These are phyloP conservation scores for Thalassoma bifasciatum DNA, from an alignment of 2,113 vertebrate species.

Conservation along the genomic window DNA sequence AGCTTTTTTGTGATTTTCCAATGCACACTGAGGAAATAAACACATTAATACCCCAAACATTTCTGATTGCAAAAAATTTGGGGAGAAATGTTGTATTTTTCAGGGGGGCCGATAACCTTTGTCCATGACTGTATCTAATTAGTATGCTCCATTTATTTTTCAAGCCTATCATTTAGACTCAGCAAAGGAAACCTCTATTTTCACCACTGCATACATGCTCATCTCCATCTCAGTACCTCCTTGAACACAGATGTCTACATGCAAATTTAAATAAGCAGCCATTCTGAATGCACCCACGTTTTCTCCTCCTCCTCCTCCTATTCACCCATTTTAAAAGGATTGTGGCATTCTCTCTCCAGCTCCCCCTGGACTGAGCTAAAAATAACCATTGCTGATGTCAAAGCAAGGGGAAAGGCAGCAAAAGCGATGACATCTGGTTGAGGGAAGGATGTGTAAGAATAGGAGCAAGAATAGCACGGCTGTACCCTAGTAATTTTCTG, in stretches of 20 bases:
- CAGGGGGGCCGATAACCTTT: too few species aligned
- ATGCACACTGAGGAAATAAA: too few species aligned
- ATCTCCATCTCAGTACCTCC: constrained; percentile 27
- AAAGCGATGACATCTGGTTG: constrained; percentile 11
- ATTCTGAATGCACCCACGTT: constrained; percentile 48
- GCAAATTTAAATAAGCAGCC: constrained; percentile 65
- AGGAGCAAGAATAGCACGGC: constrained; percentile 1
- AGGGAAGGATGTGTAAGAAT: constrained; percentile 14
- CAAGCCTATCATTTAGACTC: constrained; percentile 8
- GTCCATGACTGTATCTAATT: constrained; percentile 53
- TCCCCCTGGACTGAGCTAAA: constrained; percentile 67
- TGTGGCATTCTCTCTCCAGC: constrained; percentile 50
- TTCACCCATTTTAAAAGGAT: constrained; percentile 48
- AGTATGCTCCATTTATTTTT: constrained; percentile 25
- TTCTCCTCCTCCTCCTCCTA: constrained; percentile 34
- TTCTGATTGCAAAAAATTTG: too few species aligned
- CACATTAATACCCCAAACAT: too few species aligned
- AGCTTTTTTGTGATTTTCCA: too few species aligned
- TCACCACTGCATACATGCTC: neutral
- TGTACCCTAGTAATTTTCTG: neutral
- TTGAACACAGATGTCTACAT: constrained; percentile 62
- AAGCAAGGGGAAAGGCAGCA: constrained; percentile 31
- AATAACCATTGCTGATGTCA: constrained; percentile 69
- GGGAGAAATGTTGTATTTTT: too few species aligned
- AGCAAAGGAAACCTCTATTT: constrained; percentile 21